Conservation (phyloP, 2,797 vertebrate species). For the Pagetopsis macropterus region DNA sequence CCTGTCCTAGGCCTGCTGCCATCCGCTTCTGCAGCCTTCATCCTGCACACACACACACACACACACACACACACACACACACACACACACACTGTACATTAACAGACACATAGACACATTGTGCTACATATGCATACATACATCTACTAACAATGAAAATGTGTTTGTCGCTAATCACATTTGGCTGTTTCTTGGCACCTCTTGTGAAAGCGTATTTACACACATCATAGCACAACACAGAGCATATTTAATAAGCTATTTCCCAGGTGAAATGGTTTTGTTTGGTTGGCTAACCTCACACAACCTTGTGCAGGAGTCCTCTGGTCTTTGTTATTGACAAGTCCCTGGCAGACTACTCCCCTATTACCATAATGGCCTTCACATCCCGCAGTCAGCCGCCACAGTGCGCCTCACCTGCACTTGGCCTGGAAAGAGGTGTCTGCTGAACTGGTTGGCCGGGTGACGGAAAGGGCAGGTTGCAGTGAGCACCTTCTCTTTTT, state of each 20-base stretch:
- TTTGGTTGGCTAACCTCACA: constrained; percentile 88
- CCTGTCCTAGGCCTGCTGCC: constrained; percentile 79
- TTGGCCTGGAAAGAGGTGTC: constrained; percentile 82
- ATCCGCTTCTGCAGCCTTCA: constrained; percentile 61
- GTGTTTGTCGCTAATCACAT: constrained; percentile 29
- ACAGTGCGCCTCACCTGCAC: constrained; percentile 82
- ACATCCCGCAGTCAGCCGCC: constrained; percentile 83
- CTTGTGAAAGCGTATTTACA: constrained; percentile 28
- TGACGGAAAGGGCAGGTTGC: constrained; percentile 87
- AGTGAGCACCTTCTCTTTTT: constrained; percentile 84
- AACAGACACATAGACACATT: constrained; percentile 32
- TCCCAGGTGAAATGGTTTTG: constrained; percentile 84
- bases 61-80: constrained; percentile 20
- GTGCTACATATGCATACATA: constrained; percentile 31
- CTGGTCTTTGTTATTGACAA: constrained; percentile 83
- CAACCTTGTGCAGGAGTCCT: constrained; percentile 81
- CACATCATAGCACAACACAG: constrained; percentile 49
- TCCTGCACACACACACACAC: constrained; percentile 51
- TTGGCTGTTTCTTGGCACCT: constrained; percentile 32
- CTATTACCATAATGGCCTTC: constrained; percentile 86
- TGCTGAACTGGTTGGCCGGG: constrained; percentile 86
- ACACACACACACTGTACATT: constrained; percentile 28
- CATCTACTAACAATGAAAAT: constrained; percentile 27
- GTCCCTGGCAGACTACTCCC: constrained; percentile 84
- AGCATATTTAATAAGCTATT: constrained; percentile 86